Conservation (phyloP, 1,140 invertebrate species). For the Samia ricini region DNA sequence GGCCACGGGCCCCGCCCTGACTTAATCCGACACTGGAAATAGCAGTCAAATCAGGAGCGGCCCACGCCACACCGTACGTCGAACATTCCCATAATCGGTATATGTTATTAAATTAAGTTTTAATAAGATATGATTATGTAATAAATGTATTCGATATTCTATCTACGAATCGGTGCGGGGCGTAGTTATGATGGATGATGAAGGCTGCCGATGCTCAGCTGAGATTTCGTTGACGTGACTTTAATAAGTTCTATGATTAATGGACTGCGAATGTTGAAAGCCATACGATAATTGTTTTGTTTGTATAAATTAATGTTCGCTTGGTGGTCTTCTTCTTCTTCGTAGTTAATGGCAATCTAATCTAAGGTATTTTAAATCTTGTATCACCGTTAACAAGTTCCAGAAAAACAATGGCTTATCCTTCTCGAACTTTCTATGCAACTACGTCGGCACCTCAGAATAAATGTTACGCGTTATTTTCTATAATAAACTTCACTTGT, state of each 20-base stretch:
- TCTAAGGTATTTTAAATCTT: too few species aligned
- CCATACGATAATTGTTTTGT: conserved; percentile 25
- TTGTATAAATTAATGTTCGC: not conserved
- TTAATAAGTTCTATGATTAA: conserved; percentile 55
- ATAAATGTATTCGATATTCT: conserved; percentile 66
- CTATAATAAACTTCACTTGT: too few species aligned
- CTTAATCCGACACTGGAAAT: too few species aligned
- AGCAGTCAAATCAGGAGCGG: conserved; percentile 31
- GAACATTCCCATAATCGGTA: conserved; percentile 21
- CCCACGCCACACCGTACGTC: conserved; percentile 25
- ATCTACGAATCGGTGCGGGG: conserved; percentile 25
- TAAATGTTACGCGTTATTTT: too few species aligned
- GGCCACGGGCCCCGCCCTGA: too few species aligned
- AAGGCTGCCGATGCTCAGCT: conserved; percentile 28
- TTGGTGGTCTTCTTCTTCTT: too few species aligned
- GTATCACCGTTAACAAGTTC: too few species aligned
- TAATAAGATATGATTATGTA: conserved; percentile 70
- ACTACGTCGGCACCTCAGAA: too few species aligned
- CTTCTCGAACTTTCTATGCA: too few species aligned
- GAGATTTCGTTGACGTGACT: conserved; percentile 52
- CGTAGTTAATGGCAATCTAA: too few species aligned
- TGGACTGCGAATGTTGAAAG: conserved; percentile 48
- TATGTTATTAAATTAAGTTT: conserved; percentile 68
- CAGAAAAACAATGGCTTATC: too few species aligned
- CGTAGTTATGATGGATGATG: not conserved